Base-by-base conservation (phyloP, 2,888 invertebrate genomes). In the Agonopterix subpropinquella region DNA sequence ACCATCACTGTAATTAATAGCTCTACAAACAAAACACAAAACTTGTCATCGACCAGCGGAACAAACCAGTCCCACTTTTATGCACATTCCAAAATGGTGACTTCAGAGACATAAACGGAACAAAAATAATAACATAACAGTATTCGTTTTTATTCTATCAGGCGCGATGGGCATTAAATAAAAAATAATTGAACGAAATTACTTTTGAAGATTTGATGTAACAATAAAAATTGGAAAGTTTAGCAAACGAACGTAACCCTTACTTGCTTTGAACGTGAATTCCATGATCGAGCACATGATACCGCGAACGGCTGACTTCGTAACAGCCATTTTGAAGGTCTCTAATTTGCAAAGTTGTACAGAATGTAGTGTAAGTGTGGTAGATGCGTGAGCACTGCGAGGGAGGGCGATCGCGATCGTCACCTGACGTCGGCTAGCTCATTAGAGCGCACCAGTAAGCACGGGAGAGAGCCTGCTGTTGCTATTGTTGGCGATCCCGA, bases 261-360 rank as follows among this genome's bases (percentile, higher is more conserved):
- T 86, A 88, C 88, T 88, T 82, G 88, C 88, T 88, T 80, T 87
- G 63, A 88, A 88, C 54, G 88, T 88, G 61, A 88, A 80, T 70
- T 88, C 88, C 86, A 88, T 84, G 57, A 88, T 76, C 52, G 86
- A 80, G 63, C 86, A 88, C 88, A 88, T 88, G 60, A 87, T 77
- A 53, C 88, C 88, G 52, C 88, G 83, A 47, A 88, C 84, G 47
- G 77, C 79, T 44, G 86, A 80, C 64, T 84, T 87, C 11, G 88
- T 87, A 49, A 81, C 70, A 39, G 85, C 78, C 86, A 86, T 86
- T 53, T 68, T 63, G 36, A 8, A n/a, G 28, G 28, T 28, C 28
- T 1, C 28, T 39, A 39, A 9, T 39, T 13, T 42, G 1, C 11
- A 13, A 13, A 4, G 8, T 8, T n/a, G 4, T 11, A 11, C 9